These are phyloP conservation scores for Malurus melanocephalus DNA, from an alignment of 2,113 vertebrate genomes.

Conservation along the genomic window DNA sequence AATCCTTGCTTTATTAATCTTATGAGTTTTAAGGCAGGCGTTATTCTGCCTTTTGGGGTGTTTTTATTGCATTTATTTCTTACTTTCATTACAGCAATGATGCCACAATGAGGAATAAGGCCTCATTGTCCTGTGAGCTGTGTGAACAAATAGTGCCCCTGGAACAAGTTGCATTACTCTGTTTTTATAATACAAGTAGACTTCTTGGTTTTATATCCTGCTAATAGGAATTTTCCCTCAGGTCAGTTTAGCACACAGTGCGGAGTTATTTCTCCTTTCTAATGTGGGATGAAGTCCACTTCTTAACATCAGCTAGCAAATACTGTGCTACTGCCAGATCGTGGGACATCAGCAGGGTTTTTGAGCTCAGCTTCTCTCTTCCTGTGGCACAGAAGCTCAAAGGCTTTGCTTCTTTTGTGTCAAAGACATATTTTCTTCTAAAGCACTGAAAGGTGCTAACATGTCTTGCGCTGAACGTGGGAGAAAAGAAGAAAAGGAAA, in stretches of 20 bases:
- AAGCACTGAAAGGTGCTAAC: background rate
- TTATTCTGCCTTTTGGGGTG: background rate
- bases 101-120: background rate
- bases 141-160: background rate
- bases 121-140: background rate
- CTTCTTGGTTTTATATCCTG: conserved; percentile 16
- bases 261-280: background rate
- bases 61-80: conserved; percentile 31
- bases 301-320: conserved; percentile 12
- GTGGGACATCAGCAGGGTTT: background rate
- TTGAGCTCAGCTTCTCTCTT: background rate
- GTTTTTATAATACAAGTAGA: conserved; percentile 12
- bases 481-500: background rate
- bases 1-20: conserved; percentile 41
- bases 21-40: background rate
- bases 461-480: background rate
- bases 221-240: conserved; percentile 44
- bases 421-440: background rate
- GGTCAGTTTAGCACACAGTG: background rate
- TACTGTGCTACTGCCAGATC: background rate
- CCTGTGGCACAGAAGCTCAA: background rate
- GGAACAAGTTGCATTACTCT: background rate
- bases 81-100: background rate
- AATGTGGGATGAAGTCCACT: conserved; percentile 1
- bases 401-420: background rate